A percentile compares a stretch with the other conserved stretches of the same genome.
Conservation (phyloP, 1,140 invertebrate genomes). For the Atopsyche davidsoni region DNA sequence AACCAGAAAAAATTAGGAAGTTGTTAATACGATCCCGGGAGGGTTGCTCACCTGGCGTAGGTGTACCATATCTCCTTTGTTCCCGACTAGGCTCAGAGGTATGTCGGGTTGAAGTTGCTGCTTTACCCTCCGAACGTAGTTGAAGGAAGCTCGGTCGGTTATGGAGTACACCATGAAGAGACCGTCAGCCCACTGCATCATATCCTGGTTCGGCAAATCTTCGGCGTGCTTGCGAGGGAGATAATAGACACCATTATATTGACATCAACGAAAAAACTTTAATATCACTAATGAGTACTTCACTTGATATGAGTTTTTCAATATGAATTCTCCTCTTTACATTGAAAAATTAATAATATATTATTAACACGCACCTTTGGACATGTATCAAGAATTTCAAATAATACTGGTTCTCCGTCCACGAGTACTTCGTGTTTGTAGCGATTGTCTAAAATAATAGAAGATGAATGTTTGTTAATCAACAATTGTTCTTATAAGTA, state of each 20-base stretch:
- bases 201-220: conserved; percentile 69
- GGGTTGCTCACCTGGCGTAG: conserved; percentile 70
- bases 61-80: conserved; percentile 90
- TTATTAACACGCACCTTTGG: conserved; percentile 62
- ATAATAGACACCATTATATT: conserved; percentile 10
- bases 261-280: conserved; percentile 14
- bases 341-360: background rate
- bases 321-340: background rate
- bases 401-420: conserved; percentile 82
- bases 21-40: no score
- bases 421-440: conserved; percentile 89
- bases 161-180: conserved; percentile 87
- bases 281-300: background rate
- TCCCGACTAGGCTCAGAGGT: conserved; percentile 75
- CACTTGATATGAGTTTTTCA: background rate
- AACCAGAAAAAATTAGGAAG: no score
- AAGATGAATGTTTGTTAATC: conserved; percentile 27
- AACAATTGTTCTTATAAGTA: conserved; percentile 1
- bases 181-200: conserved; percentile 83
- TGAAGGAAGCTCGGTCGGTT: conserved; percentile 80
- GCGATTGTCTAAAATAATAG: conserved; percentile 72
- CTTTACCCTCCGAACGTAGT: conserved; percentile 73
- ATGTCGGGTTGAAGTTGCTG: conserved; percentile 63
- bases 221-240: conserved; percentile 51
- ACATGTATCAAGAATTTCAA: conserved; percentile 90